A percentile compares a stretch with the other conserved stretches of the same genome.
These are phyloP conservation scores for Ceuthmochares aereus DNA, from an alignment of 2,113 vertebrate genomes.

Conservation along the genomic window DNA sequence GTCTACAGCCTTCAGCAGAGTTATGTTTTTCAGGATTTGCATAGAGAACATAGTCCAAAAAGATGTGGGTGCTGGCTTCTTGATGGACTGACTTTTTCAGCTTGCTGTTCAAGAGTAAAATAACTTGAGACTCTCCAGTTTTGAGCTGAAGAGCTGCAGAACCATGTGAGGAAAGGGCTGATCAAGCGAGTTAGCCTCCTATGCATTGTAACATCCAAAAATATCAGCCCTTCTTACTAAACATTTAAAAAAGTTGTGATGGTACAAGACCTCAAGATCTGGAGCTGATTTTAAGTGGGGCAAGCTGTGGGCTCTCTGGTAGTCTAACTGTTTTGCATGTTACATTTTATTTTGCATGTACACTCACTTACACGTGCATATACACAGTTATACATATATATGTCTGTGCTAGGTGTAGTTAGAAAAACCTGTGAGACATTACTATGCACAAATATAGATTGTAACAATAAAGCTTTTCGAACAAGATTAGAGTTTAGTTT, in stretches of 20 bases:
- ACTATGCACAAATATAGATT: fast-evolving
- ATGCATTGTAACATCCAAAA: neutral
- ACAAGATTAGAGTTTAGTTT: neutral
- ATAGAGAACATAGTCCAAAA: neutral
- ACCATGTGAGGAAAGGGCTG: fast-evolving
- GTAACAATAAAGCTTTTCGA: neutral
- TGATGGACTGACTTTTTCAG: neutral
- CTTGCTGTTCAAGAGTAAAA: neutral
- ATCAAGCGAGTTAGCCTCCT: neutral
- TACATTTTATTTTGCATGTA: neutral
- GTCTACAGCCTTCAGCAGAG: neutral
- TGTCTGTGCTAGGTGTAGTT: neutral
- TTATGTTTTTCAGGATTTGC: neutral
- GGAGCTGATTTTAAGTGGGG: neutral
- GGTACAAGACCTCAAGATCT: neutral
- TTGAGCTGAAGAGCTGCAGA: neutral
- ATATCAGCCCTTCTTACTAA: neutral
- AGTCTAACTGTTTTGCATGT: neutral
- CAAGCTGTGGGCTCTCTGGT: neutral
- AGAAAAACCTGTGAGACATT: neutral
- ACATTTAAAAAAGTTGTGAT: neutral
- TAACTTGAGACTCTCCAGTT: neutral
- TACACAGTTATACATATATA: fast-evolving
- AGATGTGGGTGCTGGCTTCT: neutral
- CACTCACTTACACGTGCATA: neutral